Evolutionary conservation across 2,888 invertebrate species (phyloP).

Genomic region (Morinoia aosen): DNA sequence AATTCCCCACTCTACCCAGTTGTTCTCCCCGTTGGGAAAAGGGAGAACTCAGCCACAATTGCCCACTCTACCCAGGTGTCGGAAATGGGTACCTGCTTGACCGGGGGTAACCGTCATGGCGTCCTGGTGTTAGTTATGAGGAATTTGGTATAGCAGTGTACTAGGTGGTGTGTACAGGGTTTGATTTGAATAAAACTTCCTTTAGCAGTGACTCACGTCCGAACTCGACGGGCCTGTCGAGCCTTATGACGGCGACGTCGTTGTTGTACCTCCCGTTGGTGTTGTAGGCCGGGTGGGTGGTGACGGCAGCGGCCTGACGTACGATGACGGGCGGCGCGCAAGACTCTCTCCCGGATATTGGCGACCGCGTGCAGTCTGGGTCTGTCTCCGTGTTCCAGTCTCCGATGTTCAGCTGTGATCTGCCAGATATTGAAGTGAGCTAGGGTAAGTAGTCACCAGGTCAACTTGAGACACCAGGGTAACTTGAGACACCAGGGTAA

Average conservation of each 20-base stretch:
- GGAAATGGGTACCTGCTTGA: no score
- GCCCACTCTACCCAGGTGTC: no score
- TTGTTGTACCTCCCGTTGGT: slow-evolving; percentile 35
- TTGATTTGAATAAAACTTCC: background rate
- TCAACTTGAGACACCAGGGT: no score
- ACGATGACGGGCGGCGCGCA: slow-evolving; percentile 13
- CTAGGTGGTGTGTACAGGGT: background rate
- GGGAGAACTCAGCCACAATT: no score
- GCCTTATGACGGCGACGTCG: slow-evolving; percentile 53
- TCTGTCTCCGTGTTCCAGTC: slow-evolving; percentile 42
- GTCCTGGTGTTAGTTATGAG: no score
- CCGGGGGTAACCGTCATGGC: no score
- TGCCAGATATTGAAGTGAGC: no score
- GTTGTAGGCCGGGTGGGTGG: slow-evolving; percentile 43
- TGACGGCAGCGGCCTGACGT: slow-evolving; percentile 27
- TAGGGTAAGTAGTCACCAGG: no score
- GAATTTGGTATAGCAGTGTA: no score
- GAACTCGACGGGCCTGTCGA: background rate
- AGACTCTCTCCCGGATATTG: background rate
- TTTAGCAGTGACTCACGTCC: slow-evolving; percentile 12
- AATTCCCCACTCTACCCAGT: no score
- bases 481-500: no score
- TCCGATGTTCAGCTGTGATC: background rate
- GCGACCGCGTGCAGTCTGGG: background rate
- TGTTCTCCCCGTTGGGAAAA: no score